Evolutionary conservation across 2,888 invertebrate genomes (phyloP), one percentile per base, ranked within the genome.

Genomic region (Agonopterix arenella): DNA sequence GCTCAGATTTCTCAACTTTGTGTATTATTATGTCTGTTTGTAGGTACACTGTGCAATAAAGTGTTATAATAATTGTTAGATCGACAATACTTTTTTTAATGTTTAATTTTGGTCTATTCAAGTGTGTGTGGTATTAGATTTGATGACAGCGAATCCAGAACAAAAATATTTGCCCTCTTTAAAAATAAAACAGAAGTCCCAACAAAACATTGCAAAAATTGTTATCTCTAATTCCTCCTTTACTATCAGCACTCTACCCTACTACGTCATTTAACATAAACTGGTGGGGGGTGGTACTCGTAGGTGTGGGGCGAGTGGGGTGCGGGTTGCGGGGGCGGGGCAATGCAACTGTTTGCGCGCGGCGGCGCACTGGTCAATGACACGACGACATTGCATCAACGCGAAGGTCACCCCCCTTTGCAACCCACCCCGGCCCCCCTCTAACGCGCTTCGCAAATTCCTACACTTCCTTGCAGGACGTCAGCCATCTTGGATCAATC

Each of bases 331-430:
- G 67, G 58, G 65, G 56, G 55, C 60, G 56, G 59, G 51, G 58
- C 59, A 68, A 61, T 69, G 73, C 72, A 71, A 73, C 72, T 74
- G 74, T 71, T 72, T 69, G 73, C 68, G 69, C 63, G 73, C 62
- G 64, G 70, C 62, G 69, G 28, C 71, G 62, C 64, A 66, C 77
- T 84, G 84, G 84, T 84, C 88, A 86, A 86, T 85, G 88, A 88
- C 88, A 85, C 84, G 76, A 80, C 86, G 88, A 88, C 88, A 89
- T 89, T 89, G 88, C 84, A 84, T 81, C 84, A 80, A 82, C 80
- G 83, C 83, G 83, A 84, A 84, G 84, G 84, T 84, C 84, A 84
- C 84, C 83, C 61, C 62, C 51, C 65, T 48, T 51, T 60, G 53
- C 54, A 84, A 83, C 61, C 62, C 51, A 64, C 49, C 51, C 61